Base-by-base conservation (phyloP, 2,797 vertebrate species). In the Odontamblyopus rebecca region DNA sequence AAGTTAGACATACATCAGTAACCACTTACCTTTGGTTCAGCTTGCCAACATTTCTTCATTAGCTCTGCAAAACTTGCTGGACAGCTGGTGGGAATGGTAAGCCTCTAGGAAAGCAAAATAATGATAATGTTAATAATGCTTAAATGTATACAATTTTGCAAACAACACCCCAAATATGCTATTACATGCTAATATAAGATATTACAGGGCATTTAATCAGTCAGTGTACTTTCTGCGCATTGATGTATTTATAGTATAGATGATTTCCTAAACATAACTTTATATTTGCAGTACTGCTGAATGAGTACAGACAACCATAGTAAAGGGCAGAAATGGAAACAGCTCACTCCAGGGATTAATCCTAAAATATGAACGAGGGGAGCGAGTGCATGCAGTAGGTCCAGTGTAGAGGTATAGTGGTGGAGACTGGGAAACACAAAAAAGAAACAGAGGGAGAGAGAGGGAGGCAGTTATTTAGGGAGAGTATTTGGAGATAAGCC, bases 31-130 rank as follows among this genome's bases (percentile, higher is more conserved):
- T 97, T 99, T 80, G 97, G 93, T 59, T 99, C 96, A 50, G 96
- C 95, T 89, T 95, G 95, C 97, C 97, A 99, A 86, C 97, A 99
- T 8, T 96, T 95, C 80, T 91, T 96, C 95, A 99, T 95, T 82
- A 99, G 91, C 82, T 97, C 96, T 85, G 96, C 97, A 93, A 99
- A 98, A 89, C 97, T 98, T 88, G 92, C 93, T 61, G 97, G 97
- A 90, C 97, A 99, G 82, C 96, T 96, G 93, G 94, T 97, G 74
- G 97, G 97, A 93, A 99, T 96, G 91, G 97, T 99, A 85, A 98
- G 92, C 90, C 97, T 97, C 97, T 99, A 71, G 19, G 50, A 67
- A 92, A 81, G 54, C 1, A 75, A 50, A 76, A 80, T 30, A 75
- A 80, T 32, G 70, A 5, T 11, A 26, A n/a, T 19, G 11, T 38